A percentile compares a stretch with the other conserved stretches of the same genome.
These are phyloP conservation scores for Istiophorus platypterus DNA, from an alignment of 2,113 vertebrate genomes.

Conservation along the genomic window DNA sequence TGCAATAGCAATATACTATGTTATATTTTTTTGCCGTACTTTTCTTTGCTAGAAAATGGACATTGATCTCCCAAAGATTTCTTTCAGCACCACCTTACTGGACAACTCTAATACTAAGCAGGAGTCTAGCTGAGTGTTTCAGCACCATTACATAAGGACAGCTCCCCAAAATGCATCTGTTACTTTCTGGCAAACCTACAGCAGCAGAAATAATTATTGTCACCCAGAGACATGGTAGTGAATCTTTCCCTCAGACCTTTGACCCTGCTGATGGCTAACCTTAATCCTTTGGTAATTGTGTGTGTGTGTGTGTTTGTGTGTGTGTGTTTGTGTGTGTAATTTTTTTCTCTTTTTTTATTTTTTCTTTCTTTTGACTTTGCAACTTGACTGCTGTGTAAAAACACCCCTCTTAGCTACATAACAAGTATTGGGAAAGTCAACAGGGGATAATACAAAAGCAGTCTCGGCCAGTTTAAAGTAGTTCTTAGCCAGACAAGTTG, in stretches of 20 bases:
- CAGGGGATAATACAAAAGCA: neutral
- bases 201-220: neutral
- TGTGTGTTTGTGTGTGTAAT: too few species aligned
- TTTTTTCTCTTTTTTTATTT: neutral
- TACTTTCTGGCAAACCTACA: neutral
- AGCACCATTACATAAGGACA: conserved; percentile 56
- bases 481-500: neutral
- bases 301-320: too few species aligned
- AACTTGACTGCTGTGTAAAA: neutral
- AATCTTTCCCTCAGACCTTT: conserved; percentile 7
- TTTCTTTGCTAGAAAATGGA: neutral
- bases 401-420: neutral
- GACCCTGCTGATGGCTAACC: neutral
- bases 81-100: conserved; percentile 54
- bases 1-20: neutral
- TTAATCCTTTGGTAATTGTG: neutral
- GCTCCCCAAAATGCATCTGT: conserved; percentile 32
- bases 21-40: neutral
- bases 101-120: conserved; percentile 44
- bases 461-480: neutral
- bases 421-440: neutral
- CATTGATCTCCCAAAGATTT: neutral
- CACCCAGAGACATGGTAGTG: neutral
- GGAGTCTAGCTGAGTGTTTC: conserved; percentile 37
- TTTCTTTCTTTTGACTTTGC: neutral